Base-by-base conservation (phyloP, 2,797 vertebrate species). In the Eulemur coronatus region DNA sequence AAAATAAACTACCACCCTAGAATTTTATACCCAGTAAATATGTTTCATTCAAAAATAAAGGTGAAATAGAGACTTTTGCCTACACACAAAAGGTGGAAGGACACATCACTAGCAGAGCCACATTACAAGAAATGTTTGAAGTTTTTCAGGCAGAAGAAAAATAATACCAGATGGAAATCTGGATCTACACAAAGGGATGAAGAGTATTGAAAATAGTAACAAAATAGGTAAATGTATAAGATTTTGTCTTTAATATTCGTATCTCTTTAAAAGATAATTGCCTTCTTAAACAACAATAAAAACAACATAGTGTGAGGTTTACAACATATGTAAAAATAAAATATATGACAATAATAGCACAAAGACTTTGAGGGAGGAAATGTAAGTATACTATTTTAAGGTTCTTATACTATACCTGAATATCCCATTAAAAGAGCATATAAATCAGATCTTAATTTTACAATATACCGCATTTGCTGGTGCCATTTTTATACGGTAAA, bases 401-500 rank as follows among this genome's bases (percentile, higher is more conserved):
- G 11, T 76, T 78, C 9, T 90, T 70, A 2, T 78, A 28, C 3
- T 59, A 8, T 33, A 73, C 4, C 35, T 75, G 55, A 57, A 73
- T 89, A 38, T 80, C 26, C n/a, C n/a, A 11, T 26, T 35, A 52
- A 89, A 93, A 93, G 33, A 85, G 33, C 26, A 57, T 1, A 8
- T 55, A 85, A 89, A 76, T 11, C 55, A 84, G 46, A 65, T 52
- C 95, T 94, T 70, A 24, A 43, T 80, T 97, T 95, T 70, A 30
- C 7, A 73, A 59, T 91, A 94, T 80, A 91, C 61, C 46, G 55
- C 57, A 35, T 84, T 69, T 79, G 26, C n/a, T 89, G 24, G 70
- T 87, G 84, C 81, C 73, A 84, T 76, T 84, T 79, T 92, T 79
- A 87, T 67, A 50, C 38, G 87, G 69, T 93, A 81, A 95, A n/a